Conservation (phyloP, 2,797 vertebrate species). For the Botia almorhae region DNA sequence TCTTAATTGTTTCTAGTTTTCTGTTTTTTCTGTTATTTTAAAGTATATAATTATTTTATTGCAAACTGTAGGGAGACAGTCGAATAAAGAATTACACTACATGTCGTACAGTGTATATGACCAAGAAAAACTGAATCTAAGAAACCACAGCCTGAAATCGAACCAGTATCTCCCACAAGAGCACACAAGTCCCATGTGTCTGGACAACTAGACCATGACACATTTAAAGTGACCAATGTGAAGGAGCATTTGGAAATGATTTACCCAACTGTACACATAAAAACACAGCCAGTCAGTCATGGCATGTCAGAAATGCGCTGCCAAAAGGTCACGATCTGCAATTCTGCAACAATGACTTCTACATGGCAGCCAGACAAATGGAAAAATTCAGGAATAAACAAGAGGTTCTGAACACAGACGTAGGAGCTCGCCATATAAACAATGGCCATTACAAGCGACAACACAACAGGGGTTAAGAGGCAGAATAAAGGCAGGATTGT, state of each 20-base stretch:
- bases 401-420: conserved; percentile 65
- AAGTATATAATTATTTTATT: no score
- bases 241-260: not conserved
- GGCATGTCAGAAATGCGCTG: not conserved
- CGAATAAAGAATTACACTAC: no score
- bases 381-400: conserved; percentile 73
- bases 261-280: not conserved
- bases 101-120: no score
- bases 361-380: conserved; percentile 67
- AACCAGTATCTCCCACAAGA: not conserved
- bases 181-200: not conserved
- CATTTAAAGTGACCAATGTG: not conserved
- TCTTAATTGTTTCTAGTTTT: no score
- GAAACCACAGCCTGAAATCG: not conserved
- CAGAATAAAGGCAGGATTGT: conserved; percentile 77
- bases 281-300: conserved; percentile 7
- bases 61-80: no score
- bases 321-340: conserved; percentile 43
- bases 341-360: conserved; percentile 56
- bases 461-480: conserved; percentile 67
- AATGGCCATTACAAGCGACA: conserved; percentile 60
- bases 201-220: not conserved
- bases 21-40: no score
- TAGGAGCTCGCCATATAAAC: conserved; percentile 72
- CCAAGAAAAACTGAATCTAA: no score